A percentile compares a stretch with the other conserved stretches of the same genome.
phyloP scores from a whole-genome alignment of 2,888 invertebrate genomes.

The Hydrotaea cyrtoneurina region DNA sequence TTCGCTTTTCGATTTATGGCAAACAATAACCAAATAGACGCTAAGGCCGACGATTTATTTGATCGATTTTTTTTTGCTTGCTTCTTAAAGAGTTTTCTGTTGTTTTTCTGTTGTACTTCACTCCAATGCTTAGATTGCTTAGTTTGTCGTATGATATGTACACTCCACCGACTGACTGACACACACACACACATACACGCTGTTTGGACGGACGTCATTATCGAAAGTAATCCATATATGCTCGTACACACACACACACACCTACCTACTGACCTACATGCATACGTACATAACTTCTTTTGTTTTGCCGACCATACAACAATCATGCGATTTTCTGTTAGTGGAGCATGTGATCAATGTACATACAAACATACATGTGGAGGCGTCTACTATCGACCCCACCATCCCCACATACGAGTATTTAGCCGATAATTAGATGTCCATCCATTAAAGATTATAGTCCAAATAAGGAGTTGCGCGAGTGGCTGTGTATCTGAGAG shows the following conservation, averaged over 20 bases:
- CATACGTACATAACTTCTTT: background rate
- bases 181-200: background rate
- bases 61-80: background rate
- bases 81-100: slow-evolving; percentile 2
- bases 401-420: background rate
- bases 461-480: too few relatives aligned
- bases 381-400: background rate
- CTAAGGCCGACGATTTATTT: slow-evolving; percentile 5
- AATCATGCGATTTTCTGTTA: slow-evolving; percentile 48
- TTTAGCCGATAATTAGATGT: too few relatives aligned
- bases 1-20: background rate
- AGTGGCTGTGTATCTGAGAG: too few relatives aligned
- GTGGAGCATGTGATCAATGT: slow-evolving; percentile 66
- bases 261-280: background rate
- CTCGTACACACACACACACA: background rate
- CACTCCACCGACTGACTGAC: background rate
- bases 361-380: background rate
- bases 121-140: background rate
- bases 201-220: too few relatives aligned
- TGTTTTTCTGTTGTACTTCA: background rate
- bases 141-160: background rate
- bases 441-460: too few relatives aligned
- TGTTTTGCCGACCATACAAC: background rate
- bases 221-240: background rate
- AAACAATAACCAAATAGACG: background rate